Percentiles rank a stretch among this genome's conserved stretches.
phyloP scores from a whole-genome alignment of 1,140 invertebrate species.

The Thereuonema tuberculata region DNA sequence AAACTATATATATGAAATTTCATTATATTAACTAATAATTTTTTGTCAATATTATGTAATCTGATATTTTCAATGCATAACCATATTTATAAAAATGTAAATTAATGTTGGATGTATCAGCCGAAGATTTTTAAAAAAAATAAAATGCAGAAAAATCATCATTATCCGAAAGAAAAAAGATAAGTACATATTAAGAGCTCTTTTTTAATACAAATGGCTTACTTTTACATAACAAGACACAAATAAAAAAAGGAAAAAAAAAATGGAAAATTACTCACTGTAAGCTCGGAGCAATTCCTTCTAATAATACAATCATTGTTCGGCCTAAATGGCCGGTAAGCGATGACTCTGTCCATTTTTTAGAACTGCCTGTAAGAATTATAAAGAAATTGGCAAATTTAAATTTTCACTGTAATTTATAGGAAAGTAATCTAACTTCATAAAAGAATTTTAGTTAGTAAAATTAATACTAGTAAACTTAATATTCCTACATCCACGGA shows the following conservation, averaged over 20 bases:
- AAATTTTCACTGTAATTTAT: neutral
- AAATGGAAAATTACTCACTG: slow-evolving; percentile 55
- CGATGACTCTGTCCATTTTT: slow-evolving; percentile 59
- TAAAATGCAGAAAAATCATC: slow-evolving; percentile 7
- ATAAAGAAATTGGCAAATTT: too few species aligned
- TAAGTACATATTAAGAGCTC: slow-evolving; percentile 6
- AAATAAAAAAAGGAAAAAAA: too few species aligned
- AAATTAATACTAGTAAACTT: neutral
- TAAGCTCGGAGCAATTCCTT: slow-evolving; percentile 74
- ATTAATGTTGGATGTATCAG: too few species aligned
- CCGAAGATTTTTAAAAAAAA: slow-evolving; percentile 9
- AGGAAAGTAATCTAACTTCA: neutral
- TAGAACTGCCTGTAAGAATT: slow-evolving; percentile 18
- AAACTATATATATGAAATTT: too few species aligned
- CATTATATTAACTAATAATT: too few species aligned
- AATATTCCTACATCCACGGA: too few species aligned
- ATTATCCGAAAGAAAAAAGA: neutral
- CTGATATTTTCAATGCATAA: too few species aligned
- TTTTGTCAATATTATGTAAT: too few species aligned
- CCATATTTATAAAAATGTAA: too few species aligned
- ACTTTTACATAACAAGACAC: too few species aligned
- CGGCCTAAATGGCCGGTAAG: slow-evolving; percentile 78
- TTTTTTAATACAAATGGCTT: too few species aligned
- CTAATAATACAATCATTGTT: slow-evolving; percentile 80
- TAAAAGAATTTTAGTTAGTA: too few species aligned